These are phyloP conservation scores for Gryon sp. DNA, from an alignment of 1,140 invertebrate genomes.

Conservation along the genomic window DNA sequence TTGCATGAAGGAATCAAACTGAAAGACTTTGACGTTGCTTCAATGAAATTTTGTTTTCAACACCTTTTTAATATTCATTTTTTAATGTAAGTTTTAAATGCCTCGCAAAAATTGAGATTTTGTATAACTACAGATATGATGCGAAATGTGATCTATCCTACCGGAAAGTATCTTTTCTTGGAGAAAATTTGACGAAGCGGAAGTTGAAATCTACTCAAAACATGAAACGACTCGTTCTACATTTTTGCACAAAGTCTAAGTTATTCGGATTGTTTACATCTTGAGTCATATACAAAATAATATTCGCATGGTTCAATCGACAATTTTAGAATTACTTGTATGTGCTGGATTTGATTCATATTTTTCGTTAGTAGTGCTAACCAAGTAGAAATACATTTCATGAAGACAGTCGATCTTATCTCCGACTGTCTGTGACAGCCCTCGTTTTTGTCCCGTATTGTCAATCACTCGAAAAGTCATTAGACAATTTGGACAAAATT, in stretches of 20 bases:
- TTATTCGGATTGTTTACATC: constrained; percentile 15
- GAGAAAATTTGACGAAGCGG: constrained; percentile 23
- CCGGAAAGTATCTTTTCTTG: constrained; percentile 24
- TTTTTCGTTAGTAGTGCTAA: constrained; percentile 10
- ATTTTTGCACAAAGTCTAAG: constrained; percentile 5
- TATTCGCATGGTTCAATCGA: constrained; percentile 8
- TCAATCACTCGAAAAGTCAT: too few species aligned
- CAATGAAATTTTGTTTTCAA: too few species aligned
- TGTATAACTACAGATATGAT: too few species aligned
- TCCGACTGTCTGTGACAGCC: background rate
- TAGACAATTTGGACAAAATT: too few species aligned
- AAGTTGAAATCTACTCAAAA: constrained; percentile 23
- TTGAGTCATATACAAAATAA: constrained; percentile 10
- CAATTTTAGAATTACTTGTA: background rate
- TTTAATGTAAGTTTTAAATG: too few species aligned
- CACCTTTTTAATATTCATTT: too few species aligned
- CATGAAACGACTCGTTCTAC: constrained; percentile 10
- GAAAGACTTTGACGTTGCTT: too few species aligned
- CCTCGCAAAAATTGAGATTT: too few species aligned
- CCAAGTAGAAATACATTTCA: too few species aligned
- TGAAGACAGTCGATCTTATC: too few species aligned
- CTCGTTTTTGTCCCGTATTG: too few species aligned
- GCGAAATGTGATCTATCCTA: constrained; percentile 31
- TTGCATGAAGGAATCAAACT: too few species aligned
- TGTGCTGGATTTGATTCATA: background rate